Evolutionary conservation across 2,888 invertebrate genomes (phyloP).

Genomic region (Drosophila formosana): DNA sequence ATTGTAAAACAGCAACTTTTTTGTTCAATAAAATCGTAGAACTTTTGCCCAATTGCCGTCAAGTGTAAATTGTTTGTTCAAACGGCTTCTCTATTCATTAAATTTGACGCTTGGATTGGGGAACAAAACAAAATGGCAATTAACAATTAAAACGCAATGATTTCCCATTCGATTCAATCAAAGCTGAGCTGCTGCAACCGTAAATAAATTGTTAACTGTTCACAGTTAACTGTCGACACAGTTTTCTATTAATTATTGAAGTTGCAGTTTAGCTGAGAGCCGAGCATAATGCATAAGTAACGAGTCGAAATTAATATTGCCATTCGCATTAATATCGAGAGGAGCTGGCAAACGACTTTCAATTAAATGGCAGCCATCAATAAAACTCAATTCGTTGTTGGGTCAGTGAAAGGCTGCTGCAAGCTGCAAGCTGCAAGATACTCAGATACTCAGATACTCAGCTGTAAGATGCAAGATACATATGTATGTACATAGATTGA

Average conservation of each 20-base stretch:
- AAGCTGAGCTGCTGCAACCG: not conserved
- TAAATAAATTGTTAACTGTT: not conserved
- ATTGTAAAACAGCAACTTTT: no score
- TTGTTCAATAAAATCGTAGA: no score
- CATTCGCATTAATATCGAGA: not conserved
- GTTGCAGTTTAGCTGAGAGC: constrained; percentile 7
- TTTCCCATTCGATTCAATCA: not conserved
- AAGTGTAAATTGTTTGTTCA: no score
- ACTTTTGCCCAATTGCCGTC: no score
- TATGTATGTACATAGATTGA: not conserved
- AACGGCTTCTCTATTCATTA: no score
- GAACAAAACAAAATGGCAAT: not conserved
- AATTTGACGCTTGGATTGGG: no score
- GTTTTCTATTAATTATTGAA: constrained; percentile 11
- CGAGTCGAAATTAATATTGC: not conserved
- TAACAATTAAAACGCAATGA: not conserved
- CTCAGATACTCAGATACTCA: no score
- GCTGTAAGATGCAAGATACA: constrained; percentile 23
- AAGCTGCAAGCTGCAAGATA: not conserved
- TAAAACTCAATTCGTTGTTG: not conserved
- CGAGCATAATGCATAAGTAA: not conserved
- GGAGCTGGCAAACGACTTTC: constrained; percentile 5
- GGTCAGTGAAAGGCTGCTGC: constrained; percentile 22
- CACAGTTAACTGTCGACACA: constrained; percentile 2
- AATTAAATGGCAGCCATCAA: constrained; percentile 16